These are phyloP conservation scores for Etheostoma cragini DNA, from an alignment of 2,113 vertebrate species.

Conservation along the genomic window DNA sequence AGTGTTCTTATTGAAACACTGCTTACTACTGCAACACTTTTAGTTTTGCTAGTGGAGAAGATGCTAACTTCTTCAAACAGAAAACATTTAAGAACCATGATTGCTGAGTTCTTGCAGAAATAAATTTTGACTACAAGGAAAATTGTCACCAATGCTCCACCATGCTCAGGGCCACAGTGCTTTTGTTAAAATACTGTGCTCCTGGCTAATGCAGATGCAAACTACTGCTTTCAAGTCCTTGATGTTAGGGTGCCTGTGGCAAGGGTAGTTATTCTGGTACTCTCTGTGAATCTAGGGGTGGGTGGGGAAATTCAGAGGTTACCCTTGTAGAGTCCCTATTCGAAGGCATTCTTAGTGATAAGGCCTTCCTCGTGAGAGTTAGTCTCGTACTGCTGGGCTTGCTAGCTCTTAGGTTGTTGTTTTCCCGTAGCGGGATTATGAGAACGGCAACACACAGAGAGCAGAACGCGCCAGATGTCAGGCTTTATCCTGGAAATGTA, in stretches of 20 bases:
- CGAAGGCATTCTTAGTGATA: neutral
- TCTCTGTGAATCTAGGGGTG: neutral
- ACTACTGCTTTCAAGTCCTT: conserved; percentile 25
- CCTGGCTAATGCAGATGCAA: conserved; percentile 15
- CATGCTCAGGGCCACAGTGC: conserved; percentile 3
- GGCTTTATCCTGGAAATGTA: no score
- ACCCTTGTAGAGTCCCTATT: no score
- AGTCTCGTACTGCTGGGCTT: neutral
- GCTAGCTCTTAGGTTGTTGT: no score
- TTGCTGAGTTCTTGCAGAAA: neutral
- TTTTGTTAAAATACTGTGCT: neutral
- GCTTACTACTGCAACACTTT: neutral
- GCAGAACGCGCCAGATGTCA: no score
- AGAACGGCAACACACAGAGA: no score
- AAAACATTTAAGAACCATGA: neutral
- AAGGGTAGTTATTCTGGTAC: conserved; percentile 11
- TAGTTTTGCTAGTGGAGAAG: neutral
- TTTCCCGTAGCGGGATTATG: no score
- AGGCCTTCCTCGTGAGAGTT: conserved; percentile 6
- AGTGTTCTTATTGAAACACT: neutral
- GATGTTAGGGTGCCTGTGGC: conserved; percentile 30
- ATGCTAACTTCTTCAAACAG: neutral
- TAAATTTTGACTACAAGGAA: neutral
- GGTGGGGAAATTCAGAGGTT: no score
- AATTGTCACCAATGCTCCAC: conserved; percentile 1